These are phyloP conservation scores for Leptinotarsa undecemlineata DNA, from an alignment of 1,140 invertebrate genomes.

Conservation along the genomic window DNA sequence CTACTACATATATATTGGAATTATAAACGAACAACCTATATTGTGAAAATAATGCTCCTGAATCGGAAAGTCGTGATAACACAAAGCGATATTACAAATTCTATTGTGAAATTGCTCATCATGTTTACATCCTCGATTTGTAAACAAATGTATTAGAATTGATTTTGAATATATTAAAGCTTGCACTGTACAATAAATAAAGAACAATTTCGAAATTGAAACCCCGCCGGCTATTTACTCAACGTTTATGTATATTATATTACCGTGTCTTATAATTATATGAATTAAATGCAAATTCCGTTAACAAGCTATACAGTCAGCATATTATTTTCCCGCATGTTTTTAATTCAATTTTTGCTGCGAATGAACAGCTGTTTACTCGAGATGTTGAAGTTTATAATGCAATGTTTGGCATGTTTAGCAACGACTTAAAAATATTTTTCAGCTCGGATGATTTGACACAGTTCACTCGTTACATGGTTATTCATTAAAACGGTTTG, in stretches of 20 bases:
- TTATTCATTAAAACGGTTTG: no score
- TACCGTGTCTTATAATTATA: conserved; percentile 6
- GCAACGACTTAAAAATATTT: no score
- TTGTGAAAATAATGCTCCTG: not conserved
- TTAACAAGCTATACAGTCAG: not conserved
- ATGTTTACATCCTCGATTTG: not conserved
- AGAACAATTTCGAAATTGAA: conserved; percentile 6
- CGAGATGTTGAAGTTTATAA: not conserved
- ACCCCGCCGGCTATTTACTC: not conserved
- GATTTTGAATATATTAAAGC: not conserved
- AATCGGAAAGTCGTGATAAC: not conserved
- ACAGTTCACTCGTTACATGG: no score
- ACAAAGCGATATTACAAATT: not conserved
- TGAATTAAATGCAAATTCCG: conserved; percentile 6
- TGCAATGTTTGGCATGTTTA: no score
- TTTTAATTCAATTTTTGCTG: conserved; percentile 6
- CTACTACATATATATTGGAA: no score
- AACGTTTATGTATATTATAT: conserved; percentile 8
- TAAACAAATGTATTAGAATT: conserved; percentile 7
- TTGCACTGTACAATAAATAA: not conserved
- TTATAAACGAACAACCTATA: no score
- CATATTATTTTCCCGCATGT: not conserved
- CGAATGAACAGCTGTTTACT: not conserved
- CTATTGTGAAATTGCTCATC: not conserved
- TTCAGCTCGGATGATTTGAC: no score